Evolutionary conservation across 1,140 invertebrate species (phyloP).

Genomic region (Arion vulgaris): DNA sequence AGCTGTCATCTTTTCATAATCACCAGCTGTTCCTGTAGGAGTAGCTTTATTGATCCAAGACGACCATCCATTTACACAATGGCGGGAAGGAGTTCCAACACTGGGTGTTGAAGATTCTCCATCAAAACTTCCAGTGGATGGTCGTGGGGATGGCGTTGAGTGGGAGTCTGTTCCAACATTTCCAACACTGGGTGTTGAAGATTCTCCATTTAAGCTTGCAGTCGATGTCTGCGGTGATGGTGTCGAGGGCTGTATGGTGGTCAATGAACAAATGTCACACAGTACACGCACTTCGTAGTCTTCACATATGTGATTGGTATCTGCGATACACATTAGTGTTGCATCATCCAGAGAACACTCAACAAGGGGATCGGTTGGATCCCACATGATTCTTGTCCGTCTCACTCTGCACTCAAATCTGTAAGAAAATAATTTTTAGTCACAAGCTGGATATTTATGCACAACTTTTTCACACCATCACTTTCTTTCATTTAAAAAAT

Average conservation of each 20-base stretch:
- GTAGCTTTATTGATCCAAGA: conserved; percentile 52
- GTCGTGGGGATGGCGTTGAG: no score
- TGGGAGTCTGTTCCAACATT: no score
- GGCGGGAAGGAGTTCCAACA: no score
- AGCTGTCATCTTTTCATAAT: conserved; percentile 48
- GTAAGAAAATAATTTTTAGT: background rate
- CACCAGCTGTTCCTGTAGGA: conserved; percentile 43
- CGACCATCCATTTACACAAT: conserved; percentile 44
- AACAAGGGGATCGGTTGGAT: conserved; percentile 73
- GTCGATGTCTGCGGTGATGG: conserved; percentile 14
- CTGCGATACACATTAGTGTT: conserved; percentile 79
- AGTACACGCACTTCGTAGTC: conserved; percentile 84
- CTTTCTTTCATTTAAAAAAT: background rate
- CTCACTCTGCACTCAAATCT: conserved; percentile 29
- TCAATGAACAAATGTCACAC: conserved; percentile 65
- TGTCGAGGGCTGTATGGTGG: conserved; percentile 20
- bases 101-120: no score
- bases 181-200: no score
- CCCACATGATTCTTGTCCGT: conserved; percentile 4
- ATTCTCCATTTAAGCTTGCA: background rate
- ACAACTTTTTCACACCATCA: background rate
- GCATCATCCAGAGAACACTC: conserved; percentile 80
- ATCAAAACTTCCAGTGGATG: no score
- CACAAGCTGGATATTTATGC: background rate
- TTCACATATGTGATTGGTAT: conserved; percentile 58